Evolutionary conservation across 2,797 vertebrate genomes (phyloP).

Genomic region (Silurus lanzhouensis): DNA sequence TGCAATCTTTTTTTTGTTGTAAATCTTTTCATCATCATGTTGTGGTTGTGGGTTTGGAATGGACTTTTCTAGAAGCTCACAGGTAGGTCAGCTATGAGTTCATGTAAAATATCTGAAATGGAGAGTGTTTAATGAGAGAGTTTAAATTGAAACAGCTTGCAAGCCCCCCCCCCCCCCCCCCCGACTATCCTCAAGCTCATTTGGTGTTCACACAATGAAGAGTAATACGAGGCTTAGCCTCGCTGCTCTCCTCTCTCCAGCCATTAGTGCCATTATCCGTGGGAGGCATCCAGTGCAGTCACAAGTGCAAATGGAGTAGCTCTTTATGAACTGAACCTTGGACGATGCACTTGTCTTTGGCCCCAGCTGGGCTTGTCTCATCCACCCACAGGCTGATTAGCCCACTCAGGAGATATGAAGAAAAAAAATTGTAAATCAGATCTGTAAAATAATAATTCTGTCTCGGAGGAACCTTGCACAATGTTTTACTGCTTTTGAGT

Average conservation of each 20-base stretch:
- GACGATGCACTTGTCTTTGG: background rate
- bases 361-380: background rate
- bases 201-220: background rate
- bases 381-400: slow-evolving; percentile 28
- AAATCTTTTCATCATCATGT: background rate
- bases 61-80: background rate
- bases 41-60: background rate
- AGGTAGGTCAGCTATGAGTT: background rate
- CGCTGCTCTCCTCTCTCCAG: background rate
- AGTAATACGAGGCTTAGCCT: background rate
- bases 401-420: background rate
- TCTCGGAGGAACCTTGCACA: background rate
- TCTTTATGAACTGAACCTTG: slow-evolving; percentile 31
- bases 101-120: background rate
- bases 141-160: background rate
- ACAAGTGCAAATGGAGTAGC: slow-evolving; percentile 28
- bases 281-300: slow-evolving; percentile 11
- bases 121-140: background rate
- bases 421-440: slow-evolving; percentile 2
- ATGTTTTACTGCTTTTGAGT: background rate
- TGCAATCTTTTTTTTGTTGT: background rate
- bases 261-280: slow-evolving; percentile 25
- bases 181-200: background rate
- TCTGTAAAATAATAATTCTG: background rate
- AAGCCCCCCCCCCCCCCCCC: too few species aligned